phyloP scores from a whole-genome alignment of 2,113 vertebrate genomes.

The Melanotaenia duboulayi region DNA sequence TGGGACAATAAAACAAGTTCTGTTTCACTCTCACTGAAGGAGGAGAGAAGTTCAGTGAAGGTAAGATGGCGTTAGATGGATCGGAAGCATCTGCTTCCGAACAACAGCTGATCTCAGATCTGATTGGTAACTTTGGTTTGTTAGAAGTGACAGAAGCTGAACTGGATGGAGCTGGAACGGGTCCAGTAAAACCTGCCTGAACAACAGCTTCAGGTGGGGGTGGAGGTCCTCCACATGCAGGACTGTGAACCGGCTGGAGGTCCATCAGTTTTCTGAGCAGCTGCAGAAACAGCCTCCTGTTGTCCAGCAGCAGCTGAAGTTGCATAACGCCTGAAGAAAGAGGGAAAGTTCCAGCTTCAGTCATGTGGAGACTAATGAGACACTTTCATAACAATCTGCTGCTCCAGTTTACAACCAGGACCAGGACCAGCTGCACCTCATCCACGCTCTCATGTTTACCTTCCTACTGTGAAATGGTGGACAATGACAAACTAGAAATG shows the following conservation, averaged over 20 bases:
- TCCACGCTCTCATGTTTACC: background rate
- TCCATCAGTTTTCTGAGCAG: background rate
- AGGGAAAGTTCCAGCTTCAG: slow-evolving; percentile 18
- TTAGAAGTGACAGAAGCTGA: too few species aligned
- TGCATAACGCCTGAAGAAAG: slow-evolving; percentile 29
- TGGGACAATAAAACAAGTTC: too few species aligned
- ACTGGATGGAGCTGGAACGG: too few species aligned
- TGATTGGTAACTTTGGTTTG: too few species aligned
- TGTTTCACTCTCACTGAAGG: too few species aligned
- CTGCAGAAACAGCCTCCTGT: background rate
- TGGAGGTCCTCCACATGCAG: background rate
- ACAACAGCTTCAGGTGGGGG: too few species aligned
- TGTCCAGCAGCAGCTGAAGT: slow-evolving; percentile 22
- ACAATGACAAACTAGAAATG: too few species aligned
- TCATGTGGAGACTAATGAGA: slow-evolving; percentile 51
- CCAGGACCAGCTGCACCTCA: background rate
- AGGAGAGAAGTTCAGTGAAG: too few species aligned
- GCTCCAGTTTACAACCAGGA: slow-evolving; percentile 8
- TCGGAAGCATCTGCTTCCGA: too few species aligned
- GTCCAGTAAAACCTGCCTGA: too few species aligned
- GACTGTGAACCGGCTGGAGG: background rate
- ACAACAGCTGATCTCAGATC: too few species aligned
- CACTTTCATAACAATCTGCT: slow-evolving; percentile 14
- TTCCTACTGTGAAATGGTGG: background rate
- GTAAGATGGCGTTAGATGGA: too few species aligned